Evolutionary conservation across 2,113 vertebrate species (phyloP).

Genomic region (Vidua chalybeata): DNA sequence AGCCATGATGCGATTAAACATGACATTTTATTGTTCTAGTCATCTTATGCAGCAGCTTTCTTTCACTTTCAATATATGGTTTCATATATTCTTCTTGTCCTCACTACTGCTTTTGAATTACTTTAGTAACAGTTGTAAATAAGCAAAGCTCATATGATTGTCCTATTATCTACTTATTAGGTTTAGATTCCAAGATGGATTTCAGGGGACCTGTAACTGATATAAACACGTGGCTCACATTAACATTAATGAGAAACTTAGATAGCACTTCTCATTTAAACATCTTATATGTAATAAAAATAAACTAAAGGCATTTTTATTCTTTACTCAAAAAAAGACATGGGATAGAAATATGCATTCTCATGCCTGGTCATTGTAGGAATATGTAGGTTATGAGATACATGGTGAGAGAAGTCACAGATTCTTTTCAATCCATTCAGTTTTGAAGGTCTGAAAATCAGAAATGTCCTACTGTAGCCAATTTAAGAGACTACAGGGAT

Average conservation of each 20-base stretch:
- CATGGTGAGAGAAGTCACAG: neutral
- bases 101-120: conserved; percentile 28
- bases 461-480: neutral
- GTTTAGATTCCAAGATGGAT: conserved; percentile 13
- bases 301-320: neutral
- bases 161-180: neutral
- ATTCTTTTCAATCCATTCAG: neutral
- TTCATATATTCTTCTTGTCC: conserved; percentile 20
- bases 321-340: neutral
- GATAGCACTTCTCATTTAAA: conserved; percentile 7
- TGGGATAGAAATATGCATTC: neutral
- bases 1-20: neutral
- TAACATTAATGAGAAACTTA: conserved; percentile 13
- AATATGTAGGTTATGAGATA: conserved; percentile 8
- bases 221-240: neutral
- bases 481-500: conserved; percentile 45
- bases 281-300: neutral
- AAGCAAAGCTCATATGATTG: neutral
- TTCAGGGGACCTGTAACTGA: neutral
- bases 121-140: conserved; percentile 49
- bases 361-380: neutral
- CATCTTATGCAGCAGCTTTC: neutral
- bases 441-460: conserved; percentile 25
- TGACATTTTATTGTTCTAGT: conserved; percentile 14
- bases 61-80: conserved; percentile 1